Evolutionary conservation across 1,140 invertebrate genomes (phyloP).

Genomic region (Monochamus saltuarius): DNA sequence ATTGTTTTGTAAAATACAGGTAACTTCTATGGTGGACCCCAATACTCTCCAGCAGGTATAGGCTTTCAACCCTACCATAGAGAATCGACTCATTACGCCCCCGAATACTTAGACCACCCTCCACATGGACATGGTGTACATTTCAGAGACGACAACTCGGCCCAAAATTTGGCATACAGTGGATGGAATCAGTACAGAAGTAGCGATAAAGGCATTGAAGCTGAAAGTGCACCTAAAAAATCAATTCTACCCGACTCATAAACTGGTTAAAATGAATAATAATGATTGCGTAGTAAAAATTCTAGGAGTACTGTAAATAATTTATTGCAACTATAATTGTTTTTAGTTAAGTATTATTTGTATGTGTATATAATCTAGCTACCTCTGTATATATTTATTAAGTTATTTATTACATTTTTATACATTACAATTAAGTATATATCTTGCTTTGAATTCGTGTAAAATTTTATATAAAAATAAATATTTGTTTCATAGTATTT

Average conservation of each 20-base stretch:
- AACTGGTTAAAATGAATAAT: background rate
- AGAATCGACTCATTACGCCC: slow-evolving; percentile 30
- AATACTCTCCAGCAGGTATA: slow-evolving; percentile 64
- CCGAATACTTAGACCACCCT: slow-evolving; percentile 47
- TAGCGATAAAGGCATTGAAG: slow-evolving; percentile 45
- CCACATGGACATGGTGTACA: slow-evolving; percentile 58
- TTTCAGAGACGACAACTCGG: slow-evolving; percentile 64
- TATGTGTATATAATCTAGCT: slow-evolving; percentile 15
- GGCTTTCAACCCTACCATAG: slow-evolving; percentile 56
- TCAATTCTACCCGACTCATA: slow-evolving; percentile 50
- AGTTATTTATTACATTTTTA: background rate
- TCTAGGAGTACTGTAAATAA: too few species aligned
- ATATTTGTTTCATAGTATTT: too few species aligned
- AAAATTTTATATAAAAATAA: too few species aligned
- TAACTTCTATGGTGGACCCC: slow-evolving; percentile 50
- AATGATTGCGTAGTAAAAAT: too few species aligned
- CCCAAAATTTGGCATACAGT: slow-evolving; percentile 69
- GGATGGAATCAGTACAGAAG: slow-evolving; percentile 56
- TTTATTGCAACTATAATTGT: too few species aligned
- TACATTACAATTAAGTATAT: background rate
- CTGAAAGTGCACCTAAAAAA: slow-evolving; percentile 42
- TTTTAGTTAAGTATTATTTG: slow-evolving; percentile 1
- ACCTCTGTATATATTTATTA: background rate
- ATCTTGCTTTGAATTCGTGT: background rate
- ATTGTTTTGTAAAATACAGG: background rate